Base-by-base conservation (phyloP, 2,797 vertebrate species). In the Propithecus deckenii region DNA sequence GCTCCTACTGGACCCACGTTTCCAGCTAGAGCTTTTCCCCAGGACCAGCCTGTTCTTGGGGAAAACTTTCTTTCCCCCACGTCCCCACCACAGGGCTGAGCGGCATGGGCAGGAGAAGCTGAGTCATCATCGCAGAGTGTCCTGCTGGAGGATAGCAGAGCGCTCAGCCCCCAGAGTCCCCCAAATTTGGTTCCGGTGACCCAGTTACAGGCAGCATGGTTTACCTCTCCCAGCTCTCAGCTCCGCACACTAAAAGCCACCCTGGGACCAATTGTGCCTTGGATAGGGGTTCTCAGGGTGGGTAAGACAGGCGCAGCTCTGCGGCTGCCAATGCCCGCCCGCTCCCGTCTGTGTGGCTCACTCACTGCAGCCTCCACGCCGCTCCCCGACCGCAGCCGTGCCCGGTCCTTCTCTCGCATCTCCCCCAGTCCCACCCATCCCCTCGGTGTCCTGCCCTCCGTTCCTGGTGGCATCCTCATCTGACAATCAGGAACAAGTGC, bases 191-290 rank as follows among this genome's bases (percentile, higher is more conserved):
- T 88, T 93, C 76, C 84, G 79, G 57, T 85, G 95, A 95, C 91
- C 83, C 72, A 96, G 78, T 55, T 95, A 48, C 83, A 69, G 76
- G 71, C 71, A 84, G 52, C 90, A 32, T 67, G 35, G 32, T 78
- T 93, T 78, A 69, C 65, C 74, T 78, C 3, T 88, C 90, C 57
- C 8, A 7, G 38, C 78, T 88, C 55, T 74, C 30, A 57, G 55
- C 32, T 59, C 52, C 23, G 7, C 74, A 23, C 43, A 8, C 41
- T 22, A 32, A 93, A 79, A 85, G 83, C 76, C 2, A 1, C 89
- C 76, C 61, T 78, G 95, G 65, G 90, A 96, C 81, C 57, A n/a
- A 50, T 28, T 18, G 43, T 84, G 83, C 63, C 90, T 74, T 57
- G 95, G 89, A 91, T 88, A 71, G 3, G 32, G 75, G 55, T 50